Percentiles rank a stretch among this genome's conserved stretches.
phyloP scores from a whole-genome alignment of 2,797 vertebrate species.

The Chromis chromis region DNA sequence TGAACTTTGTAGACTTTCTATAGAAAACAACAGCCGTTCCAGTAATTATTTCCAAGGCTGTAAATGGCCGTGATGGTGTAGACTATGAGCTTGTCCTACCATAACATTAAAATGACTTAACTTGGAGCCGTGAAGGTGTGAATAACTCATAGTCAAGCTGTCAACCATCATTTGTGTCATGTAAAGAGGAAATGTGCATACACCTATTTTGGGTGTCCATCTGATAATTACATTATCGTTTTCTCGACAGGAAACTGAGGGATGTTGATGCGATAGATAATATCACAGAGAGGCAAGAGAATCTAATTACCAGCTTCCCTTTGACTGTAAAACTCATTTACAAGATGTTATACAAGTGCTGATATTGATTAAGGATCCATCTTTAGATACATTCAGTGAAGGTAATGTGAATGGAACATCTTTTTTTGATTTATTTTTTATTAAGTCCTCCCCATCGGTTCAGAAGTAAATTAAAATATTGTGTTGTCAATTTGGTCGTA shows the following conservation, averaged over 20 bases:
- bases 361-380: conserved; percentile 2
- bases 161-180: not conserved
- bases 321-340: conserved; percentile 24
- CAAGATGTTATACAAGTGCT: not conserved
- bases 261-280: conserved; percentile 13
- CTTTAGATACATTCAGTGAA: conserved; percentile 9
- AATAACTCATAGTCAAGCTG: not conserved
- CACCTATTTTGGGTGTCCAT: conserved; percentile 26
- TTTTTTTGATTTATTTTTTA: no score
- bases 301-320: conserved; percentile 50
- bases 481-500: not conserved
- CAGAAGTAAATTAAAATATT: not conserved
- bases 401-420: no score
- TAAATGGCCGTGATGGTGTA: not conserved
- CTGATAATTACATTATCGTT: not conserved
- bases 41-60: no score
- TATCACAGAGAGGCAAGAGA: conserved; percentile 19
- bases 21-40: no score
- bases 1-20: no score
- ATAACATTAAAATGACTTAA: not conserved
- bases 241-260: conserved; percentile 2
- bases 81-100: not conserved
- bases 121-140: not conserved
- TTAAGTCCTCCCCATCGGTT: no score
- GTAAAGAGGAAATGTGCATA: conserved; percentile 6